Percentiles rank a stretch among this genome's conserved stretches.
Evolutionary conservation across 2,888 invertebrate genomes (phyloP).

Genomic region (Brenthis hecate): DNA sequence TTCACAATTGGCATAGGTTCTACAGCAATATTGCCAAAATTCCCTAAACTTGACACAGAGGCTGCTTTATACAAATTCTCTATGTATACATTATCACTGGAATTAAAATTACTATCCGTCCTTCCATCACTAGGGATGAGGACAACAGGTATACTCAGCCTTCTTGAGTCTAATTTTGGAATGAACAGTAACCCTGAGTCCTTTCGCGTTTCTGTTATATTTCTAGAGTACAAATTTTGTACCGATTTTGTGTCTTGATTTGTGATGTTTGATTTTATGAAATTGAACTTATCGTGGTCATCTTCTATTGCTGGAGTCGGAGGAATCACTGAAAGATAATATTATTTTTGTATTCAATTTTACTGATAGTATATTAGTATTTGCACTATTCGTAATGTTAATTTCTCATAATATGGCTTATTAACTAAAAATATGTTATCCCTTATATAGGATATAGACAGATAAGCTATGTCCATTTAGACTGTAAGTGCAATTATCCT

Average conservation of each 20-base stretch:
- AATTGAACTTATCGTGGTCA: slow-evolving; percentile 61
- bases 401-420: no score
- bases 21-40: slow-evolving; percentile 68
- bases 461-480: no score
- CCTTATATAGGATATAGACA: no score
- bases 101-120: slow-evolving; percentile 69
- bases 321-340: slow-evolving; percentile 67
- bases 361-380: no score
- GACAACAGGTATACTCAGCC: slow-evolving; percentile 73
- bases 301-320: slow-evolving; percentile 71
- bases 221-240: slow-evolving; percentile 63
- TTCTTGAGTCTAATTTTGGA: slow-evolving; percentile 65
- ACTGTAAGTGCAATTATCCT: no score
- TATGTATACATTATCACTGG: slow-evolving; percentile 68
- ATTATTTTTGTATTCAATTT: background rate
- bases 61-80: slow-evolving; percentile 76
- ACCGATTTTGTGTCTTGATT: slow-evolving; percentile 58
- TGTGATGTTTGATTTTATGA: slow-evolving; percentile 49
- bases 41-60: slow-evolving; percentile 73
- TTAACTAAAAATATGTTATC: no score
- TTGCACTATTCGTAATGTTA: no score
- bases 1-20: slow-evolving; percentile 77
- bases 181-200: slow-evolving; percentile 63
- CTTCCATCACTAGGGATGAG: slow-evolving; percentile 63
- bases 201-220: slow-evolving; percentile 51